Evolutionary conservation across 2,888 invertebrate species (phyloP).

Genomic region (Ecliptopera silaceata): DNA sequence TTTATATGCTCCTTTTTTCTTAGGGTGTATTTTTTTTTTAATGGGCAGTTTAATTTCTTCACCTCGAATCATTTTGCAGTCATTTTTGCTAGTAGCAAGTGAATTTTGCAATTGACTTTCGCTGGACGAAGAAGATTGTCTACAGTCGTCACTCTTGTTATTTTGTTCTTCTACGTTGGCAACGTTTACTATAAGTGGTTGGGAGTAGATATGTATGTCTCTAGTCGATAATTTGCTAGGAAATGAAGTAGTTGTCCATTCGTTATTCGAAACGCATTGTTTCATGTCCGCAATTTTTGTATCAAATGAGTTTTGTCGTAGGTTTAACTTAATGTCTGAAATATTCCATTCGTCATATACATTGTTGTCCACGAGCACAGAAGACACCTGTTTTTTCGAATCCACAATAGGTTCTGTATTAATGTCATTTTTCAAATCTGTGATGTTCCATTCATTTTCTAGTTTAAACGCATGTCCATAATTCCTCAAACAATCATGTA

Average conservation of each 20-base stretch:
- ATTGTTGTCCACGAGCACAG: neutral
- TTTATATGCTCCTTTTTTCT: neutral
- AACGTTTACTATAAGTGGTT: neutral
- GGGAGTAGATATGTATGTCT: neutral
- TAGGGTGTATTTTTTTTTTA: neutral
- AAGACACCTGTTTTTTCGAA: neutral
- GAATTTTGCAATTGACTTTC: neutral
- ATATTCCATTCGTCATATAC: constrained; percentile 5
- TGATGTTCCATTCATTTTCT: constrained; percentile 6
- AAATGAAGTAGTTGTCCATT: constrained; percentile 2
- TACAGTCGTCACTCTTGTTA: neutral
- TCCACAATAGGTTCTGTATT: neutral
- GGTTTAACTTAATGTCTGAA: neutral
- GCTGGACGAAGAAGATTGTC: too few species aligned
- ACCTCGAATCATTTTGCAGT: neutral
- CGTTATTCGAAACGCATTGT: neutral
- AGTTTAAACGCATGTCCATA: neutral
- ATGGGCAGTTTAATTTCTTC: neutral
- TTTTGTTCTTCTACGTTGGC: neutral
- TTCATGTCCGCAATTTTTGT: neutral
- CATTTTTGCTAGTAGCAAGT: neutral
- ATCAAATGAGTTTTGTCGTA: neutral
- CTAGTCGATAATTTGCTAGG: neutral
- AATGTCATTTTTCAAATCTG: neutral
- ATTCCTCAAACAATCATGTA: neutral